Evolutionary conservation across 2,113 vertebrate genomes (phyloP).

Genomic region (Sarotherodon lohbergeri): DNA sequence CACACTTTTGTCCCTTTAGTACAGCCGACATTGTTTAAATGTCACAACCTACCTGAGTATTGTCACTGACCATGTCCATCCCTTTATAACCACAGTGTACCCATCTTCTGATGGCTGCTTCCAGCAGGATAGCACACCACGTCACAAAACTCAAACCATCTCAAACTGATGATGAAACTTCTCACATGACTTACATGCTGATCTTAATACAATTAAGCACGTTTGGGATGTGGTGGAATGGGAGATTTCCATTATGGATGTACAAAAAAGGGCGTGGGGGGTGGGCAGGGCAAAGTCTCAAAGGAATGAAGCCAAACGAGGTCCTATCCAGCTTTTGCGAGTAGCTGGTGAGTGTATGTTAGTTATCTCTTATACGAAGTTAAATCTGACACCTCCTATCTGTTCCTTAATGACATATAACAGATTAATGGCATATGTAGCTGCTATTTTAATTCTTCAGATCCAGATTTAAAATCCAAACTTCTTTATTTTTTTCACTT

Average conservation of each 20-base stretch:
- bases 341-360: background rate
- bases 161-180: background rate
- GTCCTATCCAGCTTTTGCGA: accelerated
- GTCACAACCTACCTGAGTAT: background rate
- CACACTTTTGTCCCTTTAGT: background rate
- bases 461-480: background rate
- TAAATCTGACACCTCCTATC: background rate
- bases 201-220: background rate
- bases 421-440: background rate
- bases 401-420: background rate
- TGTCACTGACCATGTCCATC: background rate
- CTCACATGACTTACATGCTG: background rate
- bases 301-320: background rate
- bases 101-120: background rate
- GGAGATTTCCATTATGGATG: background rate
- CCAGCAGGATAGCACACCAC: background rate
- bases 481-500: accelerated
- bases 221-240: background rate
- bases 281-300: background rate
- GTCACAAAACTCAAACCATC: background rate
- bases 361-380: background rate
- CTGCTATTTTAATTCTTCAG: background rate
- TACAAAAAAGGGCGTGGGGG: background rate
- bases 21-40: background rate
- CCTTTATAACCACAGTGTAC: background rate